Conservation (phyloP, 2,113 vertebrate species). For the Oreocharis arfaki region DNA sequence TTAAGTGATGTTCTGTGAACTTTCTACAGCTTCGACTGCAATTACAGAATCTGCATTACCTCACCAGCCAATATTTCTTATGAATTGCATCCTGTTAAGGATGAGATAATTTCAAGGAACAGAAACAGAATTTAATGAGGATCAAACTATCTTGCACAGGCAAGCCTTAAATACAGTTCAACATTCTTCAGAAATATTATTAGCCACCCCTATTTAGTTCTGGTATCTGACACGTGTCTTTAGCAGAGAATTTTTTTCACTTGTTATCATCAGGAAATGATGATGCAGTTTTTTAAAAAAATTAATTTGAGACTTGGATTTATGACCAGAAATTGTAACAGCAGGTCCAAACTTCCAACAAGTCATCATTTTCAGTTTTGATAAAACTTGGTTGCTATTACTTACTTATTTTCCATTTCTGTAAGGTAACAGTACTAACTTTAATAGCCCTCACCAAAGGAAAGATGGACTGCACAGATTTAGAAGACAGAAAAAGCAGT, state of each 20-base stretch:
- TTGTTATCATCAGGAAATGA: neutral
- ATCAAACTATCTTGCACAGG: neutral
- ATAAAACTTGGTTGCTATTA: neutral
- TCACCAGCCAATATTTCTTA: constrained; percentile 6
- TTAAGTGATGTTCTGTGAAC: constrained; percentile 18
- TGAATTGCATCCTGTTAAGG: constrained; percentile 25
- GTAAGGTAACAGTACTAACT: neutral
- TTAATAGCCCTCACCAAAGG: neutral
- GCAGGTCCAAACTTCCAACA: neutral
- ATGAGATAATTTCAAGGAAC: constrained; percentile 22
- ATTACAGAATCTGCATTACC: constrained; percentile 14
- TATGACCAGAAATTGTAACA: neutral
- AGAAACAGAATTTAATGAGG: neutral
- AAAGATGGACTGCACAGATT: neutral
- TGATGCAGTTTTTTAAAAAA: neutral
- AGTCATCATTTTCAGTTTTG: neutral
- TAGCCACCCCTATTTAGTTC: neutral
- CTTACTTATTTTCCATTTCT: neutral
- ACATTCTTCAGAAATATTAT: neutral
- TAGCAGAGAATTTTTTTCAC: neutral
- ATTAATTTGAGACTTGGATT: neutral
- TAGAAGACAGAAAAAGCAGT: neutral
- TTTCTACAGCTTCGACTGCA: neutral
- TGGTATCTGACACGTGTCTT: neutral
- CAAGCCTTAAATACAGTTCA: neutral